phyloP scores from a whole-genome alignment of 2,797 vertebrate genomes.

The Hybognathus amarus region DNA sequence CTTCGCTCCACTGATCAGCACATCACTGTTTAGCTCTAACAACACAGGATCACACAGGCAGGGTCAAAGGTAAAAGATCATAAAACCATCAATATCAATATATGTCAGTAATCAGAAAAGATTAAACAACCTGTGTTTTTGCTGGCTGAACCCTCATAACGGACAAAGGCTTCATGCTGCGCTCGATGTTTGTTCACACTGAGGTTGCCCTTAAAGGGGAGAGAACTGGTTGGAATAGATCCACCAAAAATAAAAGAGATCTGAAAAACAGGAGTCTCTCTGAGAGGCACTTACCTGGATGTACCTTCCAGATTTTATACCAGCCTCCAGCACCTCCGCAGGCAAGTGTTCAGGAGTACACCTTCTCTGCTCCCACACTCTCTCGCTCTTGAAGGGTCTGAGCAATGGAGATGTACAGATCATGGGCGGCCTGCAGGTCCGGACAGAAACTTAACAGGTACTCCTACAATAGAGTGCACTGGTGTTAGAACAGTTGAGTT shows the following conservation, averaged over 20 bases:
- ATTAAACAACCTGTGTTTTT: slow-evolving; percentile 80
- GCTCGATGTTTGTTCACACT: slow-evolving; percentile 91
- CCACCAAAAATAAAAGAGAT: not conserved
- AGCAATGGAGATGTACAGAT: slow-evolving; percentile 86
- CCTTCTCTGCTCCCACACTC: slow-evolving; percentile 82
- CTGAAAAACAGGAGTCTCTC: not conserved
- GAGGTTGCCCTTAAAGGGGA: slow-evolving; percentile 81
- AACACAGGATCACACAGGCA: not conserved
- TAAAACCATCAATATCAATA: not conserved
- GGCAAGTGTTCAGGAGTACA: slow-evolving; percentile 89
- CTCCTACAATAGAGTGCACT: slow-evolving; percentile 73
- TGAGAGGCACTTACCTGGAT: slow-evolving; percentile 78
- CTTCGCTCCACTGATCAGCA: slow-evolving; percentile 85
- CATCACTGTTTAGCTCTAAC: slow-evolving; percentile 83
- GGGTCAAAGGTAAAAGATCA: not conserved
- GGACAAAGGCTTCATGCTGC: slow-evolving; percentile 87
- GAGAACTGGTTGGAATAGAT: not conserved
- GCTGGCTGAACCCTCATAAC: slow-evolving; percentile 77
- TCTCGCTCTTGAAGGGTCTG: slow-evolving; percentile 85
- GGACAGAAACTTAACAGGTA: slow-evolving; percentile 93
- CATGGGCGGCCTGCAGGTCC: slow-evolving; percentile 83
- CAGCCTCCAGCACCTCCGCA: slow-evolving; percentile 85
- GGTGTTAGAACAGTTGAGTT: not conserved
- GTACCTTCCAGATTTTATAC: slow-evolving; percentile 92
- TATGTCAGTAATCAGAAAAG: not conserved